Evolutionary conservation across 2,113 vertebrate genomes (phyloP), one percentile per base, ranked within the genome.

Genomic region (Lynx canadensis): DNA sequence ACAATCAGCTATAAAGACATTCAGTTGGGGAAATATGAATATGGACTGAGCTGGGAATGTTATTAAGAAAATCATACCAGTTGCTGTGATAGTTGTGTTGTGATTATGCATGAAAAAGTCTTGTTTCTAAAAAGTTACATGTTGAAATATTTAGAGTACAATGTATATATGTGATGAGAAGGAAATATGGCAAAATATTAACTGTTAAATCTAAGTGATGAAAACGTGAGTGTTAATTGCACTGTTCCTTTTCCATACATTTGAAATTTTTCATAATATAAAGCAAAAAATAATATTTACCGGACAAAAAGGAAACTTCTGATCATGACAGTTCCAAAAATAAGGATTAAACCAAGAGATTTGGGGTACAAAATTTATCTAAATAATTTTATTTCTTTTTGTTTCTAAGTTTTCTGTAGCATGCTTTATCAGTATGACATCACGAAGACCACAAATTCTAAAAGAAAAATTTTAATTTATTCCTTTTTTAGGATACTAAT

Each of bases 181-280:
- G 33, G 36, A 73, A 81, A 45, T 74, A 92, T n/a, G 21, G 18
- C 55, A 73, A 88, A 88, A 85, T 80, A 85, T 19, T 69, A 69
- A 81, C 12, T 76, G 21, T 41, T 69, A 85, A 69, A 85, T 69
- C 14, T 33, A 71, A 91, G 38, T 38, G 68, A 82, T 25, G 36
- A 80, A 86, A 80, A 73, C 15, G 3, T 7, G 41, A 33, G 86
- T 45, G n/a, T 29, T 91, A 60, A 50, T 18, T 50, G 27, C 36
- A 92, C 7, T 55, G n/a, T 79, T 38, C n/a, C 41, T 3, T 68
- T 52, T 66, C 36, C 83, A 41, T 33, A 55, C 25, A 5, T 60
- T 57, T 50, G 52, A n/a, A 83, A 48, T 5, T n/a, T 89, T 83
- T 66, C 90, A 82, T 92, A 86, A 95, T 63, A 95, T 45, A 45